Evolutionary conservation across 1,140 invertebrate species (phyloP), one percentile per base, ranked within the genome.

Genomic region (Andrena cerasifolii): DNA sequence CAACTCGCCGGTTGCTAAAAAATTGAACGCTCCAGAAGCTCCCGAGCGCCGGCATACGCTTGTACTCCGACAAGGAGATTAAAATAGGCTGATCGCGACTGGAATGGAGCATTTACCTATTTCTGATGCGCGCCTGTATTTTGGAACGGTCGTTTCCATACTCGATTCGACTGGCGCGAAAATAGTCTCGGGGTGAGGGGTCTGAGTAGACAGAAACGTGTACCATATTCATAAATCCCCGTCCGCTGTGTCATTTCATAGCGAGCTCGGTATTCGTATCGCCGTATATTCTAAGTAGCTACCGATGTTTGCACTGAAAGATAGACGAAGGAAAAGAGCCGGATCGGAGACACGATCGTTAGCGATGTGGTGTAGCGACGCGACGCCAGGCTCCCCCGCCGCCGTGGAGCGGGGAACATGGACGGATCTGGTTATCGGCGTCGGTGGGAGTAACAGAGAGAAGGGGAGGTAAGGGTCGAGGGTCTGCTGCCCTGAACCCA

Each of bases 191-290:
- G 45, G 51, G 59, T 70, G 51, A 28, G 56, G 63, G 40, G 10
- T 62, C 45, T 53, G 18, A 33, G 21, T 58, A 75, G 73, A 67
- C 74, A 31, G 61, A 78, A 82, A 67, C 70, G 45, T 33, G 43
- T 51, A 21, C 8, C 31, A 51, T 66, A 78, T 78, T 78, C 79
- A 82, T 82, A 78, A 81, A 82, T 82, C 80, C 78, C 21, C 21
- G 51, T 14, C 21, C 21, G 71, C 51, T 73, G 24, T 10, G 45
- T 51, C 31, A 24, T 53, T 73, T 63, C 40, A 73, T n/a, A 7
- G 18, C 18, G 6, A 4, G 21, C 43, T 36, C 6, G 40, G 40
- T 18, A n/a, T 12, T 5, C 26, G 26, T 21, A n/a, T 45, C 31
- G n/a, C n/a, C n/a, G n/a, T n/a, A n/a, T n/a, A n/a, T 26, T 24